A percentile compares a stretch with the other conserved stretches of the same genome.
These are phyloP conservation scores for Gracilinanus agilis DNA, from an alignment of 2,113 vertebrate species.

Conservation along the genomic window DNA sequence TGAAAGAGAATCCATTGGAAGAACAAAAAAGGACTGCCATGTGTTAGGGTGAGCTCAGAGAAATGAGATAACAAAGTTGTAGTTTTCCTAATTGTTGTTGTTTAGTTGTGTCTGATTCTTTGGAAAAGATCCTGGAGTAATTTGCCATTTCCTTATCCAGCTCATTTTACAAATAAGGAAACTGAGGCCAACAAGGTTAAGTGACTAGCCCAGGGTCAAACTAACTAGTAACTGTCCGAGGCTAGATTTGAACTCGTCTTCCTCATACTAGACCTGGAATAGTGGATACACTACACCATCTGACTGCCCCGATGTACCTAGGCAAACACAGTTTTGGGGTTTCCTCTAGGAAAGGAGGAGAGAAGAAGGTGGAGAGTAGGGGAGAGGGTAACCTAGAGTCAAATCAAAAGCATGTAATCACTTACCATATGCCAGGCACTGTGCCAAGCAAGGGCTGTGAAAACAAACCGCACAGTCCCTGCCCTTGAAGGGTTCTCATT, in stretches of 20 bases:
- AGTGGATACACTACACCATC: no score
- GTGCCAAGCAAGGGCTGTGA: not conserved
- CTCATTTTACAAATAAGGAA: no score
- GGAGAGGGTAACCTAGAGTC: not conserved
- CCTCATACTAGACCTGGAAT: no score
- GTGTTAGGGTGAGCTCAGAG: not conserved
- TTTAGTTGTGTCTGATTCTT: no score
- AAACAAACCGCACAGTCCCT: not conserved
- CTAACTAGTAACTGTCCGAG: no score
- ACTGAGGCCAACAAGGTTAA: no score
- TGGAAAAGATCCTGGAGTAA: no score
- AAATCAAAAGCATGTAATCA: not conserved
- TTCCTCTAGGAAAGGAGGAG: not conserved
- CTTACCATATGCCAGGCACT: not conserved
- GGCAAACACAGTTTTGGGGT: not conserved
- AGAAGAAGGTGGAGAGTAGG: not conserved
- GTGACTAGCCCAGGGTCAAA: no score
- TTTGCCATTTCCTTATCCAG: no score
- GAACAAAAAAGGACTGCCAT: not conserved
- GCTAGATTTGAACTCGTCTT: no score
- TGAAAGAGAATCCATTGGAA: not conserved
- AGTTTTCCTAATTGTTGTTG: no score
- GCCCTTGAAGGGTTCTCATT: not conserved
- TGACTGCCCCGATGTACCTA: not conserved
- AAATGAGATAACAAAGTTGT: not conserved